Evolutionary conservation across 2,113 vertebrate species (phyloP), one percentile per base, ranked within the genome.

Genomic region (Clinocottus analis): DNA sequence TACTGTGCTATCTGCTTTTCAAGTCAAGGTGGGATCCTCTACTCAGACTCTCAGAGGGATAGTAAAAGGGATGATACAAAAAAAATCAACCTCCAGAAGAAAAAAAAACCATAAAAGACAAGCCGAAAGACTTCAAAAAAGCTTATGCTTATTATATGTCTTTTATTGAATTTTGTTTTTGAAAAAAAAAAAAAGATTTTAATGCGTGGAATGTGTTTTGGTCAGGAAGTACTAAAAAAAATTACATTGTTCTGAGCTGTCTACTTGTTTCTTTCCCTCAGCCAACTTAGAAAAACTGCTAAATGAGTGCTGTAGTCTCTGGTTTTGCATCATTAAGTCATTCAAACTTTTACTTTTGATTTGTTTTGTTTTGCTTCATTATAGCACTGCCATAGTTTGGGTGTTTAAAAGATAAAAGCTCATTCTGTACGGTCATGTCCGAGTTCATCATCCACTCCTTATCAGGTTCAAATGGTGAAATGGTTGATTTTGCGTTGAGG

Each of bases 171-270:
- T 93, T 93, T 93, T 91, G 84, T 92, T 94, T 90, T 85, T 95
- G 94, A 94, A 94, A 85, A 88, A 95, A 71, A n/a, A 97, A 96
- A 97, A 96, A 93, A 94, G 95, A 95, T 96, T 96, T 97, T 96
- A 97, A 95, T 96, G 89, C 92, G 95, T 95, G 95, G 95, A 96
- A 96, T 94, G 95, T 97, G 95, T 97, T 96, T 91, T 96, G 96
- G 95, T 97, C 84, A 85, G 95, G 95, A 95, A 94, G 95, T 97
- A 85, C 95, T n/a, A 96, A 95, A 93, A 94, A 93, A 93, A 95
- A 93, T 93, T 95, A 95, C 92, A 96, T 95, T 87, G 93, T 96
- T 96, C 93, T 95, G 91, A 96, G 94, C 95, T 97, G 96, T 96
- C 95, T 91, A 91, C 91, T 94, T 87, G 94, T 89, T 92, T 87